Conservation (phyloP, 2,113 vertebrate genomes). For the Rhombomys opimus region DNA sequence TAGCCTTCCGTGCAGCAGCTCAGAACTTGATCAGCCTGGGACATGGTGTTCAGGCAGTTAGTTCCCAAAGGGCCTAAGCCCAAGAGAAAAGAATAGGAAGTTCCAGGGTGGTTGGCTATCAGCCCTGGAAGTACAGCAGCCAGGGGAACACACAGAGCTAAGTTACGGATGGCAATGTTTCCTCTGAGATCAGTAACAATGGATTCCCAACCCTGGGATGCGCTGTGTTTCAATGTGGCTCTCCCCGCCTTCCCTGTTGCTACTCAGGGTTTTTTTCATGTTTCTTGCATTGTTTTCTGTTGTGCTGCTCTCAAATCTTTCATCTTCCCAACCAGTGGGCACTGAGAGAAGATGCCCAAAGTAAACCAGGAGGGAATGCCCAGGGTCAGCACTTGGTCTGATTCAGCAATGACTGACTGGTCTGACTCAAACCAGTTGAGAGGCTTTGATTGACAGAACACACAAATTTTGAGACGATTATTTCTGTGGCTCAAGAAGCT, state of each 20-base stretch:
- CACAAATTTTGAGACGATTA: background rate
- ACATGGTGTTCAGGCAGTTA: background rate
- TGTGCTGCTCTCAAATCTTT: background rate
- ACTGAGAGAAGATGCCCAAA: background rate
- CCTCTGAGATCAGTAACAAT: background rate
- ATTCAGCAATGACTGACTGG: background rate
- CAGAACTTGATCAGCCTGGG: slow-evolving; percentile 4
- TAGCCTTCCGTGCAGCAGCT: background rate
- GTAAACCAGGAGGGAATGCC: background rate
- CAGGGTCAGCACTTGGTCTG: background rate
- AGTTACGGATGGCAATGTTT: background rate
- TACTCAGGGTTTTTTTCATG: background rate
- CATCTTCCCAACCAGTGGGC: background rate
- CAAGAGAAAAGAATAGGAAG: background rate
- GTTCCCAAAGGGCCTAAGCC: background rate
- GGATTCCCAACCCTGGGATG: background rate
- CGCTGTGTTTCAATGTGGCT: background rate
- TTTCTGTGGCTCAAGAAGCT: background rate
- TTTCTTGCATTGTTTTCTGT: background rate
- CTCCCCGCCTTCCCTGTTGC: background rate
- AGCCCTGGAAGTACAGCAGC: background rate
- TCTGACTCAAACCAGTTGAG: background rate
- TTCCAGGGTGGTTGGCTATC: background rate
- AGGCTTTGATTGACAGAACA: background rate
- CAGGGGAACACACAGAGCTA: background rate